Conservation (phyloP, 2,113 vertebrate species). For the Actenoides lindsayi region DNA sequence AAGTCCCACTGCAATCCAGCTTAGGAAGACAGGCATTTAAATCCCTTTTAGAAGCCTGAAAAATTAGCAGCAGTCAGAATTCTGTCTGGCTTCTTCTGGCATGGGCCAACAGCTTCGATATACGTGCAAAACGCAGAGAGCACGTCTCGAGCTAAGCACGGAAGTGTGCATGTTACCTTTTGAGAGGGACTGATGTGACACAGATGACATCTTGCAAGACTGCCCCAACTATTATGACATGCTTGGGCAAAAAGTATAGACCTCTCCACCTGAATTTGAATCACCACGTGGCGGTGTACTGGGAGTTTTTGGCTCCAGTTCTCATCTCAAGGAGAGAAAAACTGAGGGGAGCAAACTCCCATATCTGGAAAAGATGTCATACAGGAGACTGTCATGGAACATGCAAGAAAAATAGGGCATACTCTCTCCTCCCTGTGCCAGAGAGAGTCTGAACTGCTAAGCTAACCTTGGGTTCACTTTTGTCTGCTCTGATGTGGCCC, state of each 20-base stretch:
- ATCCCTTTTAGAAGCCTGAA: conserved; percentile 42
- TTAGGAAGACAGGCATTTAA: conserved; percentile 59
- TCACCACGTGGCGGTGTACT: rapidly evolving
- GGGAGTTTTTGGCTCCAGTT: background rate
- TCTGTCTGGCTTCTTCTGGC: background rate
- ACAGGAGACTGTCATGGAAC: background rate
- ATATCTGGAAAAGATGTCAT: background rate
- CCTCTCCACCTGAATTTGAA: background rate
- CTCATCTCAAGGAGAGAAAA: background rate
- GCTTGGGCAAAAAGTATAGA: background rate
- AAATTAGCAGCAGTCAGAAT: conserved; percentile 51
- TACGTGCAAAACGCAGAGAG: background rate
- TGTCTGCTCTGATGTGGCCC: background rate
- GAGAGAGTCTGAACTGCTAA: background rate
- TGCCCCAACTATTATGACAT: rapidly evolving
- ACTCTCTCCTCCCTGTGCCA: background rate
- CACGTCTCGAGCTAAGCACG: background rate
- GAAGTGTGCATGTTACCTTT: background rate
- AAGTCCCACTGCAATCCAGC: conserved; percentile 42
- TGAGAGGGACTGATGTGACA: background rate
- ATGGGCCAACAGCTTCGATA: background rate
- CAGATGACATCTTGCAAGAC: rapidly evolving
- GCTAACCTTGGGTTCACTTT: background rate
- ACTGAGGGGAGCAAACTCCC: background rate
- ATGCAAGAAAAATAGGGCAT: background rate